These are phyloP conservation scores for Phengaris arion DNA, from an alignment of 2,888 invertebrate genomes.

Conservation along the genomic window DNA sequence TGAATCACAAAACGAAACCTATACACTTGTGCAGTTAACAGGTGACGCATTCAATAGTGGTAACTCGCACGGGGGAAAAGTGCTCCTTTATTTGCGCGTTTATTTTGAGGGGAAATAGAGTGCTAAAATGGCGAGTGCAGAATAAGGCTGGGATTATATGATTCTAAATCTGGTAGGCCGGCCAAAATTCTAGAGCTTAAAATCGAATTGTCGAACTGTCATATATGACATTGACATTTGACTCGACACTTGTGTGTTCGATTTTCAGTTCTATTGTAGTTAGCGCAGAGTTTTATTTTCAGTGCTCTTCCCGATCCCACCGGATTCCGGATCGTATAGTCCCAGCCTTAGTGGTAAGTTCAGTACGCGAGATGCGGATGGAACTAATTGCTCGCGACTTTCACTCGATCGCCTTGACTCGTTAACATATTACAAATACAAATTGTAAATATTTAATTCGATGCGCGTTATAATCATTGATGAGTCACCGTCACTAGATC, in stretches of 20 bases:
- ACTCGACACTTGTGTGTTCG: no score
- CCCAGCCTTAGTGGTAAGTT: constrained; percentile 28
- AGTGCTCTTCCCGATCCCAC: no score
- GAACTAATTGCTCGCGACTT: constrained; percentile 17
- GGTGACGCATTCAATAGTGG: constrained; percentile 56
- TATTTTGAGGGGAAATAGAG: constrained; percentile 40
- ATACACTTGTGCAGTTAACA: constrained; percentile 51
- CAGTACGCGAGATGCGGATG: neutral
- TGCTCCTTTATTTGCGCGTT: constrained; percentile 42
- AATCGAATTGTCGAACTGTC: no score
- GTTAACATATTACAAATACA: constrained; percentile 25
- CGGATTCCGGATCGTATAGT: neutral
- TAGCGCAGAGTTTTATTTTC: no score
- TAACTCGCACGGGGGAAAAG: constrained; percentile 38
- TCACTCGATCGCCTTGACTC: constrained; percentile 26
- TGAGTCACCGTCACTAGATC: constrained; percentile 6
- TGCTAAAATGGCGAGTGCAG: constrained; percentile 39
- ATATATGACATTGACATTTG: no score
- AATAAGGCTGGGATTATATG: no score
- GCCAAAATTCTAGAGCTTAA: no score
- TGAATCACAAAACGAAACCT: constrained; percentile 59
- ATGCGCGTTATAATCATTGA: neutral
- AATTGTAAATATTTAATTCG: constrained; percentile 11
- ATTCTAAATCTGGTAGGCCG: no score
- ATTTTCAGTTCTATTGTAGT: no score